A percentile compares a stretch with the other conserved stretches of the same genome.
These are phyloP conservation scores for Cyphomyrus discorhynchus DNA, from an alignment of 2,113 vertebrate genomes.

Conservation along the genomic window DNA sequence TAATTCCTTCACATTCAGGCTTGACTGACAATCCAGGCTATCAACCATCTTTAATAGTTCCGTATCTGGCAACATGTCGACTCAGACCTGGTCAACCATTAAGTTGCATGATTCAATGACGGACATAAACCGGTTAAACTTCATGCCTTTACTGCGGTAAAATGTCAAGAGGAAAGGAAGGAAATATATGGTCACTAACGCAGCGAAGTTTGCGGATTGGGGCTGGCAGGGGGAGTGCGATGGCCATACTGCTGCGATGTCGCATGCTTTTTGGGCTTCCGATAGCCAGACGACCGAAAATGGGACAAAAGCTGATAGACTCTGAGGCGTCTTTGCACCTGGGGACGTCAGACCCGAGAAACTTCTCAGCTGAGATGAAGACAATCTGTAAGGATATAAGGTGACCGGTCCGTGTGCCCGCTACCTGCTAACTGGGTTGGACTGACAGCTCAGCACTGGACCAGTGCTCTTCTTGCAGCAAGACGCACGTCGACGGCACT, in stretches of 20 bases:
- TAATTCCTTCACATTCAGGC: background rate
- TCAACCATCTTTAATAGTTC: background rate
- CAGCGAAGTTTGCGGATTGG: background rate
- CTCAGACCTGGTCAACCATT: background rate
- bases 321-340: background rate
- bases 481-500: background rate
- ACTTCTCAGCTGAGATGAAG: background rate
- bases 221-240: background rate
- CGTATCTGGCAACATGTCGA: background rate
- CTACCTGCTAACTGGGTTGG: background rate
- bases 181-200: background rate
- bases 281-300: background rate
- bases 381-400: background rate
- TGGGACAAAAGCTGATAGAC: background rate
- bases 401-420: background rate
- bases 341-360: background rate
- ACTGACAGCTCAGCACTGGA: background rate
- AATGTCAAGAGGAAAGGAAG: background rate
- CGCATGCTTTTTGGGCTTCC: background rate
- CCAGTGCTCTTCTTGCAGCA: background rate
- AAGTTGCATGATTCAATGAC: background rate
- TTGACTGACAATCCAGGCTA: constrained; percentile 2
- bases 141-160: background rate
- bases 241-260: background rate
- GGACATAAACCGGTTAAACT: background rate